These are phyloP conservation scores for Pinna nobilis DNA, from an alignment of 1,140 invertebrate species.

Conservation along the genomic window DNA sequence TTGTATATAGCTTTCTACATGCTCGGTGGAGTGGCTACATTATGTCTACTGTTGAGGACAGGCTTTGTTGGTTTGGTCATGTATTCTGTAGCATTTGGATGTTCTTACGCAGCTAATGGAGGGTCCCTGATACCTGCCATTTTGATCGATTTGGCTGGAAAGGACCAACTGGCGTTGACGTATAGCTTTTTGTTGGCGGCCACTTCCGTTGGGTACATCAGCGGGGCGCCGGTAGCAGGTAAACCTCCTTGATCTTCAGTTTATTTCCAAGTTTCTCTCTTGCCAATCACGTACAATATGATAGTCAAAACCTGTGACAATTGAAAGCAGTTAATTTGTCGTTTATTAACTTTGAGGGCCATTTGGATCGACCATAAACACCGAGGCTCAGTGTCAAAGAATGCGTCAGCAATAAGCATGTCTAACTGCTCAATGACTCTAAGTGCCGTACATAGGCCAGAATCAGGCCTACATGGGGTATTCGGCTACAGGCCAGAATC, in stretches of 20 bases:
- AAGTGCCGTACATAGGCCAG: too few species aligned
- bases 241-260: background rate
- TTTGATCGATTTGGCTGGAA: conserved; percentile 38
- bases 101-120: conserved; percentile 31
- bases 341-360: background rate
- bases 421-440: too few species aligned
- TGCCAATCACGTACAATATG: background rate
- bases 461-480: too few species aligned
- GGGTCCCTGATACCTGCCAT: conserved; percentile 43
- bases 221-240: conserved; percentile 44
- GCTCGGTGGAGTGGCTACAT: conserved; percentile 30
- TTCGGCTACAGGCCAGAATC: too few species aligned
- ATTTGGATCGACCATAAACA: background rate
- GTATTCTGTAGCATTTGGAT: conserved; percentile 37
- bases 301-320: background rate
- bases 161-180: conserved; percentile 27
- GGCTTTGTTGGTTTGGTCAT: conserved; percentile 24
- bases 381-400: too few species aligned
- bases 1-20: conserved; percentile 37
- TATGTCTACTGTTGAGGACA: conserved; percentile 19
- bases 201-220: conserved; percentile 28
- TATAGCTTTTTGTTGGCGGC: conserved; percentile 33
- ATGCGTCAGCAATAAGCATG: too few species aligned
- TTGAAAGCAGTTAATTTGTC: background rate
- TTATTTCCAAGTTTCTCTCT: background rate